Evolutionary conservation across 1,140 invertebrate species (phyloP).

Genomic region (Heliothis virescens): DNA sequence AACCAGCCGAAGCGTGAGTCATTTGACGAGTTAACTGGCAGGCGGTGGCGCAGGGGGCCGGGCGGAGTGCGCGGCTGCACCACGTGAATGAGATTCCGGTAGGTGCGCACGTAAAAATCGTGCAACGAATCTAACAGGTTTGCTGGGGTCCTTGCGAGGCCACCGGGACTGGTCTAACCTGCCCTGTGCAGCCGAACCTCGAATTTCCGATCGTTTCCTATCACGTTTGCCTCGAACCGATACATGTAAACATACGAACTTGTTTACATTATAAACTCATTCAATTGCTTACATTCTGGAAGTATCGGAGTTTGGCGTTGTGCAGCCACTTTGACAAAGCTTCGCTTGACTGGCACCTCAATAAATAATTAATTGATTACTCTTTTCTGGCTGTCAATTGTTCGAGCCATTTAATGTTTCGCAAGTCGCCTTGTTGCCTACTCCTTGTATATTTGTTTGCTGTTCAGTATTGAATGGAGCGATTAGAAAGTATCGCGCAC

Average conservation of each 20-base stretch:
- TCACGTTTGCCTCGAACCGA: conserved; percentile 71
- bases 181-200: conserved; percentile 83
- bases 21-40: conserved; percentile 84
- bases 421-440: conserved; percentile 75
- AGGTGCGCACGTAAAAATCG: conserved; percentile 86
- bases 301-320: conserved; percentile 40
- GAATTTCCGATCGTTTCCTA: conserved; percentile 83
- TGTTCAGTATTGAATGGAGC: conserved; percentile 74
- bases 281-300: conserved; percentile 29
- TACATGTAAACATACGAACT: conserved; percentile 67
- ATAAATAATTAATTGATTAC: conserved; percentile 80
- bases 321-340: conserved; percentile 45
- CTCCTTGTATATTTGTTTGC: conserved; percentile 76
- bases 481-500: conserved; percentile 83
- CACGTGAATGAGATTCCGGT: conserved; percentile 86
- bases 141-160: conserved; percentile 85
- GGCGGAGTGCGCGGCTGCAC: conserved; percentile 74
- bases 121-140: conserved; percentile 86
- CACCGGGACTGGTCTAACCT: conserved; percentile 86
- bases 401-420: conserved; percentile 73
- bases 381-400: conserved; percentile 74
- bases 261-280: conserved; percentile 55
- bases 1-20: conserved; percentile 82
- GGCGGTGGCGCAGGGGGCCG: conserved; percentile 64
- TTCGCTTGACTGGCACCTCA: conserved; percentile 51